Evolutionary conservation across 2,113 vertebrate species (phyloP).

Genomic region (Apodemus sylvaticus): DNA sequence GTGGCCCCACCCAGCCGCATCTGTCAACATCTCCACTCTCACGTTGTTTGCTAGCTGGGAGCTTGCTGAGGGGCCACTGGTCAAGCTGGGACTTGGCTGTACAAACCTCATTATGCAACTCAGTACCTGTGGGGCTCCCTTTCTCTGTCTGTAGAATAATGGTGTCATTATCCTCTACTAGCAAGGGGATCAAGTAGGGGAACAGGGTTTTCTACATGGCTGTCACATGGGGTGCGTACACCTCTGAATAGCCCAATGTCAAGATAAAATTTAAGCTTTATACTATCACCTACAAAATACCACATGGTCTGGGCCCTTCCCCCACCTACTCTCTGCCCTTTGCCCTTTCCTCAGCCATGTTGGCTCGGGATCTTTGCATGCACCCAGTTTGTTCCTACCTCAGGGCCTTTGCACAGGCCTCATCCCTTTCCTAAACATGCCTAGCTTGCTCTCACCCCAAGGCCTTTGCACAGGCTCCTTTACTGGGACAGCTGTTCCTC

Average conservation of each 20-base stretch:
- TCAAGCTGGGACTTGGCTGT: neutral
- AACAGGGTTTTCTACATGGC: neutral
- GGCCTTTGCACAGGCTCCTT: neutral
- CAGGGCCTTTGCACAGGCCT: neutral
- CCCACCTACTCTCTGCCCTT: too few relatives aligned
- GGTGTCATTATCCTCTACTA: neutral
- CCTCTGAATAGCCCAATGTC: neutral
- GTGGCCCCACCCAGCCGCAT: neutral
- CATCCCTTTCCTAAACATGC: neutral
- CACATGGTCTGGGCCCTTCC: neutral
- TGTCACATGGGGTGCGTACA: neutral
- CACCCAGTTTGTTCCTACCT: neutral
- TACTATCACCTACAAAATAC: neutral
- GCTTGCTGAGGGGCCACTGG: neutral
- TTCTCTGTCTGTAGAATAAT: neutral
- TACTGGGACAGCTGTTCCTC: neutral
- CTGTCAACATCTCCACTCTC: neutral
- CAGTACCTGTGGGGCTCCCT: too few relatives aligned
- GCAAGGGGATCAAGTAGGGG: neutral
- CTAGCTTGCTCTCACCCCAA: neutral
- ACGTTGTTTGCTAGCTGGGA: neutral
- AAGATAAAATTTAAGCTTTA: neutral
- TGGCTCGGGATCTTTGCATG: neutral
- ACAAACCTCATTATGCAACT: neutral
- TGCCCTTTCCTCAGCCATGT: neutral